Percentiles rank a stretch among this genome's conserved stretches.
These are phyloP conservation scores for Ligdia adustata DNA, from an alignment of 2,888 invertebrate genomes.

Conservation along the genomic window DNA sequence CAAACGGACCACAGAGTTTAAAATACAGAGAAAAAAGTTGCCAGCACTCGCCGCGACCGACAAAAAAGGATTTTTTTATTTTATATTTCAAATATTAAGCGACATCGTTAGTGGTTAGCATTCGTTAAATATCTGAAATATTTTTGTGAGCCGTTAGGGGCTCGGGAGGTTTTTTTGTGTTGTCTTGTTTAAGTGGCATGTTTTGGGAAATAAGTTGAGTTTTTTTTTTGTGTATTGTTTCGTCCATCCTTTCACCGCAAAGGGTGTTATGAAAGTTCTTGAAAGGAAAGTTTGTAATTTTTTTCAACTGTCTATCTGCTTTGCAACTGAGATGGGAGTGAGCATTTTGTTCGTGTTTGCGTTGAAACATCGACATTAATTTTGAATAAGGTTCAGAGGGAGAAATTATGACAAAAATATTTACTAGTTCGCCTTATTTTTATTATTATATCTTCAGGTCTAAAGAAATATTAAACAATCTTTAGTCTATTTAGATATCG, in stretches of 20 bases:
- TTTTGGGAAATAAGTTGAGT: slow-evolving; percentile 52
- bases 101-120: slow-evolving; percentile 80
- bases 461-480: too few species aligned
- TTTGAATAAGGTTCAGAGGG: background rate
- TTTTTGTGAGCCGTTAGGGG: slow-evolving; percentile 58
- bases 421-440: too few species aligned
- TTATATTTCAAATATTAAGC: slow-evolving; percentile 79
- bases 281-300: slow-evolving; percentile 55
- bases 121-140: slow-evolving; percentile 81
- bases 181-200: slow-evolving; percentile 58
- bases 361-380: background rate
- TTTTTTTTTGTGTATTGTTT: slow-evolving; percentile 50
- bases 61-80: slow-evolving; percentile 75
- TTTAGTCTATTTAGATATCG: too few species aligned
- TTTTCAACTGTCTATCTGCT: slow-evolving; percentile 29
- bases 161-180: slow-evolving; percentile 62
- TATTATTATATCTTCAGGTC: too few species aligned
- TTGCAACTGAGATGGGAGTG: slow-evolving; percentile 2
- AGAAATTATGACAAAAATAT: too few species aligned
- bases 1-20: slow-evolving; percentile 77
- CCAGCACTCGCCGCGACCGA: slow-evolving; percentile 61
- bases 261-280: slow-evolving; percentile 54
- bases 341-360: background rate
- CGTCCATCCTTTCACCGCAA: slow-evolving; percentile 47
- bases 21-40: slow-evolving; percentile 64